Base-by-base conservation (phyloP, 1,140 invertebrate genomes). In the Pararge aegeria region DNA sequence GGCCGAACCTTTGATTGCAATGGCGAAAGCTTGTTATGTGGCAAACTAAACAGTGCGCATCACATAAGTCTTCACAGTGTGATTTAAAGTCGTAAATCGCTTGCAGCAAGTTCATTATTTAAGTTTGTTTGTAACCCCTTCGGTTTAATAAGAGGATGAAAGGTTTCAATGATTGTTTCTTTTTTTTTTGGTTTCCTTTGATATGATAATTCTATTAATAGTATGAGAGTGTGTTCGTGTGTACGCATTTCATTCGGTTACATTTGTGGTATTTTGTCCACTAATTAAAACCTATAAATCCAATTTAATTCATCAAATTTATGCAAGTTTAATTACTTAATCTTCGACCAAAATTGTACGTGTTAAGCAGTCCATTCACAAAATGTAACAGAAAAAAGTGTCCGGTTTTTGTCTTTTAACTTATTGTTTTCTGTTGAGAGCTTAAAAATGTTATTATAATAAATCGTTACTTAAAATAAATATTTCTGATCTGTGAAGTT, bases 141-240 rank as follows among this genome's bases (percentile, higher is more conserved):
- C 73, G 66, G 60, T 75, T 61, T 80, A 80, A 77, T 81, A 78
- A 87, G 77, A 78, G 80, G 81, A 80, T 83, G 77, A 78, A 80
- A 84, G 82, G 76, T 78, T 84, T 75, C 71, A 78, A 73, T 73
- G 72, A 76, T 82, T 77, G 80, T 79, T 82, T 85, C 79, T 80
- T 85, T 83, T 85, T 80, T 80, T 85, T 81, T 79, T 70, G 73
- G 69, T 70, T 55, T 63, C 78, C 81, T 87, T 87, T 87, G 84
- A 81, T 87, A 87, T 87, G 84, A 85, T 87, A 87, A 87, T 87
- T 87, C 63, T 53, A 55, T 70, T 83, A 84, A 83, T 82, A 79
- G 78, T 73, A 83, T 80, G 72, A 69, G 75, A 73, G 78, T 68
- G 73, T 56, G 68, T 60, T 60, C 79, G 79, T 83, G 79, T 68